These are phyloP conservation scores for Edolisoma coerulescens DNA, from an alignment of 2,113 vertebrate species.

Conservation along the genomic window DNA sequence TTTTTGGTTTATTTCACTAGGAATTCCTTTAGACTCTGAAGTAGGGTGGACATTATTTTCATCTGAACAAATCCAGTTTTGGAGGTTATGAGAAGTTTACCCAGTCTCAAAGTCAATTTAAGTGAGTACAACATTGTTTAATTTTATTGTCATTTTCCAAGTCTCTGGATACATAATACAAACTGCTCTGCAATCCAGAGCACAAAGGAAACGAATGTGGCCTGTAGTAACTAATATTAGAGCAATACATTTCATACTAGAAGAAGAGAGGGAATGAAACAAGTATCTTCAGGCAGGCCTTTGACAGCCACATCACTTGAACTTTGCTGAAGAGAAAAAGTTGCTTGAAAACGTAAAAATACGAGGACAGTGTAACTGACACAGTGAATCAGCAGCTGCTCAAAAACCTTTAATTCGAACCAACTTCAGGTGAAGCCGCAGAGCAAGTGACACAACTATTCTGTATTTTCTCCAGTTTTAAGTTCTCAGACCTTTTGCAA, in stretches of 20 bases:
- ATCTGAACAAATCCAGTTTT: background rate
- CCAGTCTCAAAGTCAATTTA: background rate
- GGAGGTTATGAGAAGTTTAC: background rate
- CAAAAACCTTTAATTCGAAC: background rate
- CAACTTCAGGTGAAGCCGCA: background rate
- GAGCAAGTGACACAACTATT: background rate
- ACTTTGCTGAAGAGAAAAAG: background rate
- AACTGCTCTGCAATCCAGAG: background rate
- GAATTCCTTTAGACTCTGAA: background rate
- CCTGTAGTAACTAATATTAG: background rate
- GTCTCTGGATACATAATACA: background rate
- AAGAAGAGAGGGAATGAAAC: background rate
- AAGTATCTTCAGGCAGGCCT: background rate
- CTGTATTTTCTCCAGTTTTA: background rate
- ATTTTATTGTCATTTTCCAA: background rate
- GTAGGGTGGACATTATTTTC: background rate
- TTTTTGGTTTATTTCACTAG: background rate
- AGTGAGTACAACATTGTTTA: background rate
- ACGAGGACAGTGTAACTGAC: fast-evolving
- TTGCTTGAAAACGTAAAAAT: background rate
- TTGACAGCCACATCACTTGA: background rate
- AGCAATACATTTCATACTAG: background rate
- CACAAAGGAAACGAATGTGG: background rate
- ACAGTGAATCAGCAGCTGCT: background rate
- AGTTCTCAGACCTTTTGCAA: background rate